phyloP scores from a whole-genome alignment of 2,113 vertebrate species.

The Calonectris borealis region DNA sequence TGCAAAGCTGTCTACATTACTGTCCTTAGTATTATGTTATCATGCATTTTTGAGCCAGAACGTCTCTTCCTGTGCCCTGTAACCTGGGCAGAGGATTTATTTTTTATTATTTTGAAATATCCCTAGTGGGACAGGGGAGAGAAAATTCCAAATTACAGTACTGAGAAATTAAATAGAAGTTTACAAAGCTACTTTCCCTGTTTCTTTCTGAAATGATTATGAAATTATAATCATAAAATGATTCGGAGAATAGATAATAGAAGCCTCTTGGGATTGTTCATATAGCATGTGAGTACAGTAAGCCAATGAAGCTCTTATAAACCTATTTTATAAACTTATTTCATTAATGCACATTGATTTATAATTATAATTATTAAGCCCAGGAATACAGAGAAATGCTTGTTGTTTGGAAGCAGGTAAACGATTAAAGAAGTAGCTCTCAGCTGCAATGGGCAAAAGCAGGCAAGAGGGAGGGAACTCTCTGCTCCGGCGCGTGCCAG shows the following conservation, averaged over 20 bases:
- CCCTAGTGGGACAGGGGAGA: not conserved
- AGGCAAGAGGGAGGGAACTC: not conserved
- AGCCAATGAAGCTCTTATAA: constrained; percentile 26
- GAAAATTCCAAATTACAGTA: not conserved
- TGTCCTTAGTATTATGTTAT: not conserved
- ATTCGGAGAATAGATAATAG: constrained; percentile 14
- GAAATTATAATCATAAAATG: constrained; percentile 28
- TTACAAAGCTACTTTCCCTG: not conserved
- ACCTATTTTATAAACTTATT: constrained; percentile 43
- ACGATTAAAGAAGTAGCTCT: not conserved
- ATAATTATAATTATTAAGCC: constrained; percentile 40
- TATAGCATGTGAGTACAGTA: not conserved
- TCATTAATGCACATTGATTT: constrained; percentile 54
- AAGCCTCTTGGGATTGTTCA: constrained; percentile 27
- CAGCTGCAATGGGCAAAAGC: not conserved
- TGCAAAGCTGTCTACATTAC: not conserved
- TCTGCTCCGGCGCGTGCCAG: not conserved
- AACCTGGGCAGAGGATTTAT: not conserved
- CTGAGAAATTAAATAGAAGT: constrained; percentile 17
- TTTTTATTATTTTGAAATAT: not conserved
- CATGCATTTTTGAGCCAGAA: not conserved
- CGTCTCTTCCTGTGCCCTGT: not conserved
- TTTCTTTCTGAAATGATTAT: constrained; percentile 38
- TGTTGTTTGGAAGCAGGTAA: constrained; percentile 28
- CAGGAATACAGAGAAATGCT: constrained; percentile 25